Percentiles rank a stretch among this genome's conserved stretches.
Evolutionary conservation across 2,113 vertebrate genomes (phyloP).

Genomic region (mouse (Mus musculus)): DNA sequence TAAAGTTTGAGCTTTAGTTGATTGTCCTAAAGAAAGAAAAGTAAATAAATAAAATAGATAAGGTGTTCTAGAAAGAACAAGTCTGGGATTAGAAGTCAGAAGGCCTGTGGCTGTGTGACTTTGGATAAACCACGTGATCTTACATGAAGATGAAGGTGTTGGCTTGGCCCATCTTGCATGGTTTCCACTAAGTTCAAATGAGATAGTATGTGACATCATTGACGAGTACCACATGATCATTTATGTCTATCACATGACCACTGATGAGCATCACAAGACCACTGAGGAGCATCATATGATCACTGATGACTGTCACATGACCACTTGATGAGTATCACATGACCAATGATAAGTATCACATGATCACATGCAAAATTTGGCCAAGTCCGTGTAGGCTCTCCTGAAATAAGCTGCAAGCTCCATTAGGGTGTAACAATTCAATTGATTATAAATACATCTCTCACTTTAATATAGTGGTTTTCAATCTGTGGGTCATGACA

Average conservation of each 20-base stretch:
- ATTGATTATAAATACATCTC: background rate
- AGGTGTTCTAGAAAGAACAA: background rate
- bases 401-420: background rate
- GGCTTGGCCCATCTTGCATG: background rate
- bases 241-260: too few species aligned
- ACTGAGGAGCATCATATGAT: background rate
- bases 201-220: background rate
- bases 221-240: background rate
- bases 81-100: background rate
- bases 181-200: background rate
- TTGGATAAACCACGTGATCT: background rate
- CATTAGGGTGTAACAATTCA: background rate
- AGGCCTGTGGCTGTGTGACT: background rate
- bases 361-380: background rate
- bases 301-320: background rate
- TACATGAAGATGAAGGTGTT: background rate
- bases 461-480: background rate
- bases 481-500: background rate
- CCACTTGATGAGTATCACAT: too few species aligned
- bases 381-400: background rate
- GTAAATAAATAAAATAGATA: constrained; percentile 33
- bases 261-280: background rate
- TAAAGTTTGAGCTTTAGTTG: constrained; percentile 90
- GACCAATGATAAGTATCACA: background rate
- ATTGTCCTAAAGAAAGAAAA: constrained; percentile 83